Conservation (phyloP, 2,888 invertebrate species). For the Automeris io region DNA sequence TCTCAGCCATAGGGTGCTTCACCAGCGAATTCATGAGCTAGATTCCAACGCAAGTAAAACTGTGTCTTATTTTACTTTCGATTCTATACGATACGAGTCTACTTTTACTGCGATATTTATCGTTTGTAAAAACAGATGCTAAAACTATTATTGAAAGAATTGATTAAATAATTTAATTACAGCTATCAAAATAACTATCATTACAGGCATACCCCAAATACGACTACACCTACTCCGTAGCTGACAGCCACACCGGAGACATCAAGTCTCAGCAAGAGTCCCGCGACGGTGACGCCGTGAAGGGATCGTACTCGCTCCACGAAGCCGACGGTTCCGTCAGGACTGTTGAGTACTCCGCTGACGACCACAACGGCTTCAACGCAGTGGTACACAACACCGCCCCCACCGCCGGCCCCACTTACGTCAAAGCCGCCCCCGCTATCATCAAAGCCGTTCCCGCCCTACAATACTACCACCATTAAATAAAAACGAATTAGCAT, state of each 20-base stretch:
- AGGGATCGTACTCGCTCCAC: constrained; percentile 56
- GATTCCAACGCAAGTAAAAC: too few species aligned
- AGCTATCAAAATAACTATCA: too few species aligned
- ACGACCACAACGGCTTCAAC: constrained; percentile 59
- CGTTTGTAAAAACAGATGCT: too few species aligned
- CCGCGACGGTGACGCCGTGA: constrained; percentile 58
- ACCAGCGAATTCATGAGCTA: too few species aligned
- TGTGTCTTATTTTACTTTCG: too few species aligned
- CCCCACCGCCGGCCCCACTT: constrained; percentile 27
- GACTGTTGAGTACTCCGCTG: constrained; percentile 60
- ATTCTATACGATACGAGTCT: too few species aligned
- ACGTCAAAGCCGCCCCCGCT: constrained; percentile 14
- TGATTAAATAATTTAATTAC: too few species aligned
- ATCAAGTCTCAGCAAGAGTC: constrained; percentile 54
- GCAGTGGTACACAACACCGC: constrained; percentile 53
- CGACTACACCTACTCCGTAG: constrained; percentile 64
- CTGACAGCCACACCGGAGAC: constrained; percentile 60
- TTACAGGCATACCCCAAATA: constrained; percentile 69
- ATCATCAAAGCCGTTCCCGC: constrained; percentile 26
- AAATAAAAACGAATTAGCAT: background rate
- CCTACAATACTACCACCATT: constrained; percentile 9
- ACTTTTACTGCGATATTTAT: too few species aligned
- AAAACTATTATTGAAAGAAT: too few species aligned
- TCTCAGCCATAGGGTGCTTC: too few species aligned
- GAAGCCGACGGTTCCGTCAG: constrained; percentile 61